Evolutionary conservation across 2,888 invertebrate genomes (phyloP).

Genomic region (Acanthococcus lagerstroemiae): DNA sequence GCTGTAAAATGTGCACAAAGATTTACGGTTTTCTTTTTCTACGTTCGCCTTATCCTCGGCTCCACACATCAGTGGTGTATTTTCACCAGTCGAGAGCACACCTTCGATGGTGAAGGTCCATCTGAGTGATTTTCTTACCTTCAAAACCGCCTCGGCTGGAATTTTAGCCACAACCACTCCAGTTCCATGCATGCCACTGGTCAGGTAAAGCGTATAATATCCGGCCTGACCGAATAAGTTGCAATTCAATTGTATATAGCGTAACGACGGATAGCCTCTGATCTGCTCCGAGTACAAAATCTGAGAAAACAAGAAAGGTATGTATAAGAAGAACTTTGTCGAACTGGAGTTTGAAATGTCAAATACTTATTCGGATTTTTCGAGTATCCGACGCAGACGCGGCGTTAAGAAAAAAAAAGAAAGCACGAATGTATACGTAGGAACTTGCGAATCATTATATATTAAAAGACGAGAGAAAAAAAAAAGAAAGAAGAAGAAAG

Average conservation of each 20-base stretch:
- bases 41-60: too few relatives aligned
- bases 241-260: conserved; percentile 58
- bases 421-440: not conserved
- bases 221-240: conserved; percentile 74
- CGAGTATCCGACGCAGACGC: too few relatives aligned
- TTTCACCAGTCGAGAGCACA: not conserved
- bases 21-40: too few relatives aligned
- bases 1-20: too few relatives aligned
- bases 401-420: conserved; percentile 16
- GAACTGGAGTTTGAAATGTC: too few relatives aligned
- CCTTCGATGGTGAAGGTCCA: not conserved
- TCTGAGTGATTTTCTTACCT: conserved; percentile 33
- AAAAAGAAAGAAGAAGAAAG: not conserved
- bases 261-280: conserved; percentile 58
- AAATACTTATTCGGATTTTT: too few relatives aligned
- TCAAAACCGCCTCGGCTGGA: conserved; percentile 34
- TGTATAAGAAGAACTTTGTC: too few relatives aligned
- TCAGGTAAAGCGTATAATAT: conserved; percentile 63
- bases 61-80: conserved; percentile 14
- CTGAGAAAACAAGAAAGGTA: conserved; percentile 43
- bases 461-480: too few relatives aligned
- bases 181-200: conserved; percentile 44
- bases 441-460: too few relatives aligned
- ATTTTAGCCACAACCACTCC: conserved; percentile 36
- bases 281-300: conserved; percentile 69